phyloP scores from a whole-genome alignment of 37 sponge, comb jelly and placozoan species.

The Crambe crambe region DNA sequence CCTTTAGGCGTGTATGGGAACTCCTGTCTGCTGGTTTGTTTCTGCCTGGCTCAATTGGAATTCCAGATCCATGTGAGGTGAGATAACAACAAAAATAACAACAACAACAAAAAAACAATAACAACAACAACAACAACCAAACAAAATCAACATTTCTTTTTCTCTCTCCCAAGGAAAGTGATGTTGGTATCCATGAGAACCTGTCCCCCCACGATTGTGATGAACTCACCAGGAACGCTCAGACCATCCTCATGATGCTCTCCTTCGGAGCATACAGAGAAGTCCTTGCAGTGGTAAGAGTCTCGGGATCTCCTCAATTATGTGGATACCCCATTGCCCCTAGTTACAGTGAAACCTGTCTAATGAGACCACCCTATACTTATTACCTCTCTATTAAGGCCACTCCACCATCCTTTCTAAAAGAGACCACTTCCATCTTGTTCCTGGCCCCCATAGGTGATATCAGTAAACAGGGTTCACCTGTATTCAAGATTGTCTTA shows the following conservation, averaged over 20 bases:
- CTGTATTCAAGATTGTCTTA: too few relatives aligned
- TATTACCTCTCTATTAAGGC: too few relatives aligned
- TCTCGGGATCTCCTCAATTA: neutral
- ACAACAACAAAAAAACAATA: too few relatives aligned
- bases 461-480: too few relatives aligned
- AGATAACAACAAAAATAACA: too few relatives aligned
- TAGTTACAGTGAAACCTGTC: neutral
- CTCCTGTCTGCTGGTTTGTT: slow-evolving; percentile 88
- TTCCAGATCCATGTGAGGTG: slow-evolving; percentile 95
- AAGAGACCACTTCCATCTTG: too few relatives aligned
- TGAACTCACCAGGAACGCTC: slow-evolving; percentile 82
- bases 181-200: slow-evolving; percentile 58
- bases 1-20: slow-evolving; percentile 74
- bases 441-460: too few relatives aligned
- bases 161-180: slow-evolving; percentile 58
- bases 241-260: slow-evolving; percentile 82
- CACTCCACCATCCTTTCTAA: too few relatives aligned
- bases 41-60: slow-evolving; percentile 85
- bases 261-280: slow-evolving; percentile 82
- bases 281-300: slow-evolving; percentile 69
- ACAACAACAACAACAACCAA: too few relatives aligned
- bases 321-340: too few relatives aligned
- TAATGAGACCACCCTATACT: neutral
- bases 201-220: slow-evolving; percentile 67
- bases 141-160: neutral